Evolutionary conservation across 1,140 invertebrate genomes (phyloP), one percentile per base, ranked within the genome.

Genomic region (Teleogryllus occipitalis): DNA sequence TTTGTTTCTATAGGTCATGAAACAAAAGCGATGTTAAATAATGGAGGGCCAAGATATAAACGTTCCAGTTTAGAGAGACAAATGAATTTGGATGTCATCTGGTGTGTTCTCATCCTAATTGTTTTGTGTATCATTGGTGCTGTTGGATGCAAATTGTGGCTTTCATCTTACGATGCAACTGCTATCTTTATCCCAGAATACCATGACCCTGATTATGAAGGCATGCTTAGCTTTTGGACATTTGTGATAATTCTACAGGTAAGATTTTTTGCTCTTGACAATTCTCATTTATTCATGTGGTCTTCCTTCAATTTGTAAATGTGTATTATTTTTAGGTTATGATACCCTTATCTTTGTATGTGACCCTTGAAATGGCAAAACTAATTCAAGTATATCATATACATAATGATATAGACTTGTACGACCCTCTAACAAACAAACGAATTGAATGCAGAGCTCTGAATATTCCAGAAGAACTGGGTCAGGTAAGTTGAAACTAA

Each of bases 1-100:
- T 65, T 79, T 80, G 81, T 22, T 79, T 81, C 85, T 84, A 48
- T 82, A 93, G 95, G 97, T 82, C 96, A 97, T 86, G 97, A 99
- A 88, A 98, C 97, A 3, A 99, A 99, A 88, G 96, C 97, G 2
- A 97, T 99, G 95, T 90, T 99, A 22, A 99, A 98, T 86, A 99
- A 98, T 86, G 95, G 96, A 81, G 96, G 96, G 79, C 96, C 97
- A 80, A 90, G 97, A 82, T 98, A 98, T 86, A 99, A 99, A 87
- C 91, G 96, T 82, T 98, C 96, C 76, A 92, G 93, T 78, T 87
- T 99, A 78, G 98, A 99, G 86, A 90, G 92, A 81, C 92, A 94
- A 86, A 98, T 99, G 93, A 99, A 99, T 88, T 90, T 93, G 77
- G 97, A 99, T 87, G 95, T 99, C 47, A 91, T 98, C 82, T 99